Evolutionary conservation across 2,113 vertebrate genomes (phyloP).

Genomic region (Triplophysa tibetana): DNA sequence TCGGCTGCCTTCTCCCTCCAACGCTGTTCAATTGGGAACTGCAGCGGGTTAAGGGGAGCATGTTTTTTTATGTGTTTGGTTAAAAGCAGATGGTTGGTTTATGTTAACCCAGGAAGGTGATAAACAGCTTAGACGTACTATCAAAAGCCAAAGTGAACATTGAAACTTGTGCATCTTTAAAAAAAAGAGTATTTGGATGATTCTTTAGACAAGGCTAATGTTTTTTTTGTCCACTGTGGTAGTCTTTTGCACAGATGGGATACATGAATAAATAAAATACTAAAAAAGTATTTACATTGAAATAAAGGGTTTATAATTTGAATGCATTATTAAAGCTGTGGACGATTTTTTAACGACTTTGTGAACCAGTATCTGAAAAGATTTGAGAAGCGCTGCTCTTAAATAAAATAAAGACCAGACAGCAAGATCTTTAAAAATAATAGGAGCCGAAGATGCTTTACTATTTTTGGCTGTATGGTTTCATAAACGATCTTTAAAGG

Average conservation of each 20-base stretch:
- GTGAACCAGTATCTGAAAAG: too few species aligned
- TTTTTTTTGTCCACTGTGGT: too few species aligned
- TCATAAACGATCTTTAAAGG: too few species aligned
- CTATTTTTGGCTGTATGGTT: too few species aligned
- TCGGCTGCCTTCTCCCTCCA: conserved; percentile 30
- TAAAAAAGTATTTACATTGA: too few species aligned
- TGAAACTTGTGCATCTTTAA: not conserved
- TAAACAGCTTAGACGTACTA: conserved; percentile 60
- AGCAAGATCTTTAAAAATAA: not conserved
- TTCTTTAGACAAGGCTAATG: too few species aligned
- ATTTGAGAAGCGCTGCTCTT: too few species aligned
- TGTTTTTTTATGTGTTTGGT: conserved; percentile 63
- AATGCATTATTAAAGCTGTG: too few species aligned
- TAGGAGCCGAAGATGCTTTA: not conserved
- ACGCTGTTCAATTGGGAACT: conserved; percentile 41
- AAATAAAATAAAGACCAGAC: not conserved
- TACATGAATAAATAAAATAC: too few species aligned
- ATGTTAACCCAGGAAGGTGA: conserved; percentile 56
- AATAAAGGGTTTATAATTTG: too few species aligned
- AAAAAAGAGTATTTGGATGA: not conserved
- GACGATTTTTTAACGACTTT: too few species aligned
- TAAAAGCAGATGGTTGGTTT: conserved; percentile 71
- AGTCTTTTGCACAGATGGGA: too few species aligned
- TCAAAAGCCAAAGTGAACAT: conserved; percentile 36
- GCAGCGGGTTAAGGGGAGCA: conserved; percentile 39